Conservation (phyloP, 1,140 invertebrate genomes). For the Hypothenemus hampei region DNA sequence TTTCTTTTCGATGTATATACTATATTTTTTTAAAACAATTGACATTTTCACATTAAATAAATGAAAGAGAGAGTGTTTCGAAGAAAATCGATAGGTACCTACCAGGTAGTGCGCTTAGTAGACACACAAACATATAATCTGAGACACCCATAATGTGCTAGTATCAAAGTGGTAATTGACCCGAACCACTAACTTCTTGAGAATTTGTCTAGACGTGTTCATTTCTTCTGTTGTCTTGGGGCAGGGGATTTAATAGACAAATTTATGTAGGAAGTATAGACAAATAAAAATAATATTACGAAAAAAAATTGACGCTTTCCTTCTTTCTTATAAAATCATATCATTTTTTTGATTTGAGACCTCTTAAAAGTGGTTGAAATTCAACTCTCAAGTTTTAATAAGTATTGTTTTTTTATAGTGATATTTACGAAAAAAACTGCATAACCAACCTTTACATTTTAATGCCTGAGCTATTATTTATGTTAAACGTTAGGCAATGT, state of each 20-base stretch:
- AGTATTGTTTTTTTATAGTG: too few relatives aligned
- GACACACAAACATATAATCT: conserved; percentile 38
- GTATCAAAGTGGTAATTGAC: conserved; percentile 23
- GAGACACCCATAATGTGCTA: conserved; percentile 34
- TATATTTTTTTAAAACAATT: background rate
- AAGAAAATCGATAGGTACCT: conserved; percentile 21
- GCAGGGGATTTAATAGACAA: conserved; percentile 11
- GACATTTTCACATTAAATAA: background rate
- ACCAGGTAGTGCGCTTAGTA: conserved; percentile 39
- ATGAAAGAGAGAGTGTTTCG: conserved; percentile 6
- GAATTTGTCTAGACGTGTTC: conserved; percentile 7
- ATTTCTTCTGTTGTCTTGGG: background rate
- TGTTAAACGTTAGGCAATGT: too few relatives aligned
- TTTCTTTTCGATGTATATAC: background rate
- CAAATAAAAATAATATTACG: too few relatives aligned
- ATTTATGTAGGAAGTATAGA: too few relatives aligned
- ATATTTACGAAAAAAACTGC: too few relatives aligned
- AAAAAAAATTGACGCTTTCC: too few relatives aligned
- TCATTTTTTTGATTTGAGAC: too few relatives aligned
- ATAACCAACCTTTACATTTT: too few relatives aligned
- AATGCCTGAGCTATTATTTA: too few relatives aligned
- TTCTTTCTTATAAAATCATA: too few relatives aligned
- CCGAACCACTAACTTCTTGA: conserved; percentile 9
- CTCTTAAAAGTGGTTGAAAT: too few relatives aligned
- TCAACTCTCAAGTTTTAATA: too few relatives aligned